Conservation (phyloP, 2,888 invertebrate genomes). For the Volucella inflata region DNA sequence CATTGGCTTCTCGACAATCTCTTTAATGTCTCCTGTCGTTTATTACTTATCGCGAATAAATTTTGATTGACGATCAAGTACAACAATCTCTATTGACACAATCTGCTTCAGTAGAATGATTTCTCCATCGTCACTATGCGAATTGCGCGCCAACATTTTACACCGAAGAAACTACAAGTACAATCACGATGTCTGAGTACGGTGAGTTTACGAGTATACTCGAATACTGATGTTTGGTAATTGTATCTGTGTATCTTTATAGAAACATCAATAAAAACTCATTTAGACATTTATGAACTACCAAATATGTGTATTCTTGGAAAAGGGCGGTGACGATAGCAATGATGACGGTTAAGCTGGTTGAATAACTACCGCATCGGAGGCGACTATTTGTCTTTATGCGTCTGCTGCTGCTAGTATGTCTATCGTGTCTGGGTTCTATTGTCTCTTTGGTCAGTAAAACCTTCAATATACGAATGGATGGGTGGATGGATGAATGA, state of each 20-base stretch:
- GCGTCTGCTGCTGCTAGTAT: slow-evolving; percentile 14
- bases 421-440: too few species aligned
- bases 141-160: too few species aligned
- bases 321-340: neutral
- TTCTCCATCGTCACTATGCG: too few species aligned
- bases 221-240: neutral
- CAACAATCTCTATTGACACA: slow-evolving; percentile 28
- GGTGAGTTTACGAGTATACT: slow-evolving; percentile 4
- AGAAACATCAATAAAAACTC: slow-evolving; percentile 1
- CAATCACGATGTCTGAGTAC: too few species aligned
- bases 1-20: slow-evolving; percentile 10
- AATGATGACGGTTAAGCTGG: neutral
- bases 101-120: slow-evolving; percentile 27
- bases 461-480: too few species aligned
- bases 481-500: too few species aligned
- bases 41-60: slow-evolving; percentile 23
- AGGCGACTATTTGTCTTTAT: slow-evolving; percentile 26
- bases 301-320: neutral
- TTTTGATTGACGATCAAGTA: slow-evolving; percentile 27
- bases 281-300: slow-evolving; percentile 41
- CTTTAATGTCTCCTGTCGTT: slow-evolving; percentile 3
- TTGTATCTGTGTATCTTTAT: slow-evolving; percentile 21
- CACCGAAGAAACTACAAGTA: neutral
- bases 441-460: too few species aligned
- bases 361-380: slow-evolving; percentile 19